Evolutionary conservation across 2,113 vertebrate genomes (phyloP).

Genomic region (Chaetops frenatus): DNA sequence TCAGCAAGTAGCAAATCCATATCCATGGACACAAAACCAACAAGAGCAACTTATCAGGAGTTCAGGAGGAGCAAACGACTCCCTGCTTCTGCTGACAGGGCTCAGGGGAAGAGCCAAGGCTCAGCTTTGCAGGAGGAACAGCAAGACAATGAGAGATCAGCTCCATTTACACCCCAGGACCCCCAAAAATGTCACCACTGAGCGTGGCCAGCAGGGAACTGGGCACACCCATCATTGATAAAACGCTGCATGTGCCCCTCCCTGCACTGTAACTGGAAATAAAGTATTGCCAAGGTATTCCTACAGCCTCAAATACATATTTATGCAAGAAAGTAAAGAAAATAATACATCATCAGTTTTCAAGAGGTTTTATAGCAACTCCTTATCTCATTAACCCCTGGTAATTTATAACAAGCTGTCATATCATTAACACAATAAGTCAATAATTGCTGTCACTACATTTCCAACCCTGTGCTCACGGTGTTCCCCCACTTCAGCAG

Average conservation of each 20-base stretch:
- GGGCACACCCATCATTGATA: background rate
- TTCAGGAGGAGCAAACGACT: background rate
- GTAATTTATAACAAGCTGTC: conserved; percentile 48
- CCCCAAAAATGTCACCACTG: background rate
- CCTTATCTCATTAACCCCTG: conserved; percentile 55
- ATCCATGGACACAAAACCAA: background rate
- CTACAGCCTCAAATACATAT: conserved; percentile 13
- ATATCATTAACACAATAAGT: conserved; percentile 52
- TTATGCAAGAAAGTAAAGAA: conserved; percentile 24
- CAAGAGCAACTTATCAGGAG: background rate
- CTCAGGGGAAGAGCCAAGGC: background rate
- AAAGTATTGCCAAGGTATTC: background rate
- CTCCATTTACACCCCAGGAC: background rate
- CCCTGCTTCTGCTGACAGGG: background rate
- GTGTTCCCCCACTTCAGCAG: background rate
- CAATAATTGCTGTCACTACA: conserved; percentile 47
- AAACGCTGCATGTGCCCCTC: accelerated
- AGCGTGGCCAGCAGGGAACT: no score
- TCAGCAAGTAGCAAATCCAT: background rate
- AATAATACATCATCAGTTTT: conserved; percentile 21
- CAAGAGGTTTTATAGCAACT: conserved; percentile 18
- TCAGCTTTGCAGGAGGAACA: background rate
- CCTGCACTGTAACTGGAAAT: background rate
- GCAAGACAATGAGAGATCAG: background rate
- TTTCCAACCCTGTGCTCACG: background rate